Evolutionary conservation across 2,797 vertebrate genomes (phyloP).

Genomic region (Lagodon rhomboides): DNA sequence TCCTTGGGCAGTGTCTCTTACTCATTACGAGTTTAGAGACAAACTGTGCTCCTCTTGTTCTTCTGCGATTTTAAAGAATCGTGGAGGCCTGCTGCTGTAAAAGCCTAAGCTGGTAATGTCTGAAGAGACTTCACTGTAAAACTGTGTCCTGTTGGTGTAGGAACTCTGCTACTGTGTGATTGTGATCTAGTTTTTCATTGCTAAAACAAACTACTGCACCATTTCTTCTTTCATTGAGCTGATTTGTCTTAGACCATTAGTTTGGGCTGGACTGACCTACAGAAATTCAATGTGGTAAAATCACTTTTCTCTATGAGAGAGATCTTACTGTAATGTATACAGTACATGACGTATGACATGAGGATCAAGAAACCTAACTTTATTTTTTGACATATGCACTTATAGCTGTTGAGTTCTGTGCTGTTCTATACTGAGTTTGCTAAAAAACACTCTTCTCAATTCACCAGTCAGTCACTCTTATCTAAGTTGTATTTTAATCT

Average conservation of each 20-base stretch:
- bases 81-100: background rate
- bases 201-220: slow-evolving; percentile 15
- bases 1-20: slow-evolving; percentile 5
- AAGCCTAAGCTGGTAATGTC: slow-evolving; percentile 23
- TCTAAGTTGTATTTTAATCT: slow-evolving; percentile 37
- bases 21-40: slow-evolving; percentile 35
- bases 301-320: slow-evolving; percentile 24
- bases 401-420: background rate
- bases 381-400: slow-evolving; percentile 15
- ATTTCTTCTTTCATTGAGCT: slow-evolving; percentile 21
- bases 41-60: slow-evolving; percentile 27
- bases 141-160: slow-evolving; percentile 17
- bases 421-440: background rate
- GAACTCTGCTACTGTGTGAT: slow-evolving; percentile 6
- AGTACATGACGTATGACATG: background rate
- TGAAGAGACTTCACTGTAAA: slow-evolving; percentile 19
- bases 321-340: slow-evolving; percentile 7
- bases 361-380: slow-evolving; percentile 15
- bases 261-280: slow-evolving; percentile 5
- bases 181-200: slow-evolving; percentile 12
- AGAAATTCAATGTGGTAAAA: slow-evolving; percentile 8
- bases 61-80: slow-evolving; percentile 4
- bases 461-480: slow-evolving; percentile 34
- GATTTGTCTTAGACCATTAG: slow-evolving; percentile 16
- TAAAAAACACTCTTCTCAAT: background rate